A percentile compares a stretch with the other conserved stretches of the same genome.
phyloP scores from a whole-genome alignment of 2,888 invertebrate species.

The Liopterus haemorrhoidalis region DNA sequence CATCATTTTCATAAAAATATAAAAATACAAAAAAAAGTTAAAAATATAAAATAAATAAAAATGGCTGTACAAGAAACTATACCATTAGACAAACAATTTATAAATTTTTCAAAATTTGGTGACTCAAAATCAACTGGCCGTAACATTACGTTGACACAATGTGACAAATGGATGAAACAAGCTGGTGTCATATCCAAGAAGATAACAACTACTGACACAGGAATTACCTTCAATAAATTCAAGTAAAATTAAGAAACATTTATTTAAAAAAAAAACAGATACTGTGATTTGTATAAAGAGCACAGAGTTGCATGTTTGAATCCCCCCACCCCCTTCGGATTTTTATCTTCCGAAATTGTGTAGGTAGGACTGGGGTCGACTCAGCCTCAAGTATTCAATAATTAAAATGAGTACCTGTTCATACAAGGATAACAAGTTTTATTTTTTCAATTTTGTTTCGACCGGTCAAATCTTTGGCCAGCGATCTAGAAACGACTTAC shows the following conservation, averaged over 20 bases:
- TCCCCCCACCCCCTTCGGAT: too few relatives aligned
- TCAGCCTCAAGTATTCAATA: too few relatives aligned
- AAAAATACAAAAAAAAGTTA: not conserved
- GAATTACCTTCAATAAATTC: constrained; percentile 82
- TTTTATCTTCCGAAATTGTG: too few relatives aligned
- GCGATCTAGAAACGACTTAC: too few relatives aligned
- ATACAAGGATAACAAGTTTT: too few relatives aligned
- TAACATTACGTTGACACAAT: constrained; percentile 78
- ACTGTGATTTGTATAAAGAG: too few relatives aligned
- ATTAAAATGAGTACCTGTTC: too few relatives aligned
- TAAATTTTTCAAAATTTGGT: constrained; percentile 80
- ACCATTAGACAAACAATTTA: constrained; percentile 62
- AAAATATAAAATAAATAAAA: not conserved
- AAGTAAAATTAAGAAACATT: constrained; percentile 51
- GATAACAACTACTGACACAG: constrained; percentile 84
- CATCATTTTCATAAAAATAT: not conserved
- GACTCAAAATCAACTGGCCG: constrained; percentile 82
- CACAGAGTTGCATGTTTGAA: too few relatives aligned
- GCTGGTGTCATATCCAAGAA: constrained; percentile 70
- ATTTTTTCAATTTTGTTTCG: not conserved
- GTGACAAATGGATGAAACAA: constrained; percentile 93
- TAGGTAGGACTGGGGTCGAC: too few relatives aligned
- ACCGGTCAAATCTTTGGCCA: too few relatives aligned
- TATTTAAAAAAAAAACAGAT: constrained; percentile 1
- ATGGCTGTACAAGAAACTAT: constrained; percentile 9